phyloP scores from a whole-genome alignment of 2,797 vertebrate species.

The Lacerta agilis region DNA sequence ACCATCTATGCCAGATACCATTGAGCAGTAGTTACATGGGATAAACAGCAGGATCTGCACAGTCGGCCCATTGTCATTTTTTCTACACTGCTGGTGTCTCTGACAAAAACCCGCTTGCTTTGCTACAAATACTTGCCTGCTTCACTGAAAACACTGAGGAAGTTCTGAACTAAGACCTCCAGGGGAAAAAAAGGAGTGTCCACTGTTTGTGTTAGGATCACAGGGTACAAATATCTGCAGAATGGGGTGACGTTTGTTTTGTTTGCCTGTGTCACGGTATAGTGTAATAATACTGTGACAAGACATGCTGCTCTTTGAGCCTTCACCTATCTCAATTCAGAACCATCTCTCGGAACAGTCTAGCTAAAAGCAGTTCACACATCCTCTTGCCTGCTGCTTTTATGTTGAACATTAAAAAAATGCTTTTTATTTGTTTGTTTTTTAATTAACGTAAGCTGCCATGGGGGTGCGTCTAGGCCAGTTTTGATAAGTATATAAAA shows the following conservation, averaged over 20 bases:
- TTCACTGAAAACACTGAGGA: neutral
- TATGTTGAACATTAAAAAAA: neutral
- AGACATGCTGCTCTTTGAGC: too few species aligned
- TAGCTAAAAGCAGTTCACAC: neutral
- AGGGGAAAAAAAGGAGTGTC: neutral
- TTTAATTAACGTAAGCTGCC: neutral
- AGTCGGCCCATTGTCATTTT: neutral
- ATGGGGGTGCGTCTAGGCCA: neutral
- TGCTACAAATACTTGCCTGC: neutral
- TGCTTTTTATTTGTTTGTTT: neutral
- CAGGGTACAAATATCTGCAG: neutral
- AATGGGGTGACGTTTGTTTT: neutral
- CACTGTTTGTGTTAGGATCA: neutral
- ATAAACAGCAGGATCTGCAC: neutral
- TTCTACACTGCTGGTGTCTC: neutral
- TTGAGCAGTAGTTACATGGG: neutral
- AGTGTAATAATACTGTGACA: neutral
- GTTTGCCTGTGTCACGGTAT: neutral
- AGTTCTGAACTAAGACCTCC: neutral
- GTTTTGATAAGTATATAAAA: neutral
- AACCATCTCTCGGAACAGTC: neutral
- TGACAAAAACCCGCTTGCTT: neutral
- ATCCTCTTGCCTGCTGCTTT: neutral
- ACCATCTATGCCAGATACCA: neutral
- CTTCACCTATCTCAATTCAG: neutral